Evolutionary conservation across 2,888 invertebrate genomes (phyloP).

Genomic region (Acrobasis repandana): DNA sequence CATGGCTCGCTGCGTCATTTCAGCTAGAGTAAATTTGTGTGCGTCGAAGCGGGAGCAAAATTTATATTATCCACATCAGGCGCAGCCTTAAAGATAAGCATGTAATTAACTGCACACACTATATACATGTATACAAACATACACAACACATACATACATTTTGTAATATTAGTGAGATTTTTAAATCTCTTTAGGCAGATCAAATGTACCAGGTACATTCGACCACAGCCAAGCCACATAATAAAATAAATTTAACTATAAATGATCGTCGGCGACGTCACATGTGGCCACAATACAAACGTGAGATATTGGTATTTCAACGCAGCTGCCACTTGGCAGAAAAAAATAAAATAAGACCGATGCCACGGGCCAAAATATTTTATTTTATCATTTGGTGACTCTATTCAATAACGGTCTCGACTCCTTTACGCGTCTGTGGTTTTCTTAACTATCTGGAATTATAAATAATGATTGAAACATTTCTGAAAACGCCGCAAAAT

Average conservation of each 20-base stretch:
- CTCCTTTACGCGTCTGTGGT: conserved; percentile 16
- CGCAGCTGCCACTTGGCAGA: conserved; percentile 52
- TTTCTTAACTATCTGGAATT: background rate
- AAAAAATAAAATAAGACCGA: conserved; percentile 45
- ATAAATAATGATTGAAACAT: background rate
- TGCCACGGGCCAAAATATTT: conserved; percentile 58
- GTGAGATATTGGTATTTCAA: conserved; percentile 51
- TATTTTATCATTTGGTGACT: conserved; percentile 8
- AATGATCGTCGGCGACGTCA: conserved; percentile 37
- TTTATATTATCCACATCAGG: too few relatives aligned
- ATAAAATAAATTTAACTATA: conserved; percentile 32
- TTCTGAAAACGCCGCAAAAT: background rate
- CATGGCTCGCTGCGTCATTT: too few relatives aligned
- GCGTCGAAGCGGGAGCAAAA: too few relatives aligned
- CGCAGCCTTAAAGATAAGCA: too few relatives aligned
- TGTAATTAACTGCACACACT: too few relatives aligned
- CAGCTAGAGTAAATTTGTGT: too few relatives aligned
- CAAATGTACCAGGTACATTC: too few relatives aligned
- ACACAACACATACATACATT: too few relatives aligned
- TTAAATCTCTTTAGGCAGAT: too few relatives aligned
- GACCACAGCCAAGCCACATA: background rate
- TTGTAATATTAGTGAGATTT: too few relatives aligned
- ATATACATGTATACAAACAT: too few relatives aligned
- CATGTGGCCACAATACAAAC: conserved; percentile 59
- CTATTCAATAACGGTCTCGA: conserved; percentile 11